These are phyloP conservation scores for Esox lucius DNA, from an alignment of 2,797 vertebrate species.

Conservation along the genomic window DNA sequence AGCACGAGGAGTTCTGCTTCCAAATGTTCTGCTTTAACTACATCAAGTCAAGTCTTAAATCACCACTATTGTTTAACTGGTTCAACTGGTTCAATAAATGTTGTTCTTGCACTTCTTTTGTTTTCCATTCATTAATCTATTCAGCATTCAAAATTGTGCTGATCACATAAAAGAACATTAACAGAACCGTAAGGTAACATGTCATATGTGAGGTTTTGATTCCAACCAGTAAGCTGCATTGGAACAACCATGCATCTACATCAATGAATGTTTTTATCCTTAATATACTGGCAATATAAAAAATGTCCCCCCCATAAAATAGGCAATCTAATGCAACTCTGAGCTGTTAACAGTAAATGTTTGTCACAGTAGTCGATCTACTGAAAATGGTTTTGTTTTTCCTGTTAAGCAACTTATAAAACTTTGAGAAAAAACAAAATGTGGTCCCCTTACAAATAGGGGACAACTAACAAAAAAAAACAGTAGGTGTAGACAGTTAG, in stretches of 20 bases:
- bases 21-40: background rate
- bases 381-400: background rate
- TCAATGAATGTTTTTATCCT: conserved; percentile 1
- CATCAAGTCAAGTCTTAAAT: background rate
- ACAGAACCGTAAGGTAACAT: background rate
- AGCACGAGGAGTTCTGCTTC: no score
- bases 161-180: background rate
- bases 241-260: background rate
- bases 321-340: conserved; percentile 36
- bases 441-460: background rate
- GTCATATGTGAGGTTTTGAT: background rate
- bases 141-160: background rate
- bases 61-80: background rate
- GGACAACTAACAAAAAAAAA: background rate
- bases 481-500: no score
- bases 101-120: background rate
- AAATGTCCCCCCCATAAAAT: conserved; percentile 23
- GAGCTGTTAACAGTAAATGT: conserved; percentile 11
- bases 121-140: background rate
- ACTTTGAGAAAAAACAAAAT: background rate
- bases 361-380: background rate
- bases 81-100: background rate
- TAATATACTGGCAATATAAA: conserved; percentile 35
- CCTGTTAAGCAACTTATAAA: background rate
- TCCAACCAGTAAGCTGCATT: background rate